Evolutionary conservation across 2,797 vertebrate species (phyloP), one percentile per base, ranked within the genome.

Genomic region (Strix occidentalis): DNA sequence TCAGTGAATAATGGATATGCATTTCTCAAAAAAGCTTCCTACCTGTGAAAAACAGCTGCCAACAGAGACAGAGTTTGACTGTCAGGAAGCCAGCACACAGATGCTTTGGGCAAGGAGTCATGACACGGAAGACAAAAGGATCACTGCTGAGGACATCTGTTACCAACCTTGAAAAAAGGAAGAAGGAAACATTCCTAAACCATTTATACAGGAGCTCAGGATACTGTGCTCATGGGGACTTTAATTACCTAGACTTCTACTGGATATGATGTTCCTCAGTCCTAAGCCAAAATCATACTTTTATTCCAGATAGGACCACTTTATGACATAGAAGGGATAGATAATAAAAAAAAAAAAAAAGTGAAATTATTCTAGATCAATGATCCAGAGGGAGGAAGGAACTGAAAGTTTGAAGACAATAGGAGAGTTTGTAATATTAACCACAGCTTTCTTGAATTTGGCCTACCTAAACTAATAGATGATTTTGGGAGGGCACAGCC

Each of bases 141-240:
- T 92, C 33, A 5, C 77, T 92, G 48, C 56, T 89, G 66, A 57
- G 57, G 57, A 82, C 89, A 93, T 94, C 78, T 97, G 92, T 80
- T 94, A 90, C 33, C 6, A 16, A 77, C 89, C 89, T 87, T 3
- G 2, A 81, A 50, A 81, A 93, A 88, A 77, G 17, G 58, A 87
- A 80, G 72, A 88, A 77, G 53, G 84, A 89, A 93, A 83, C 45
- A 61, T 87, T 91, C 71, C 57, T 91, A 45, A 85, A 75, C 24
- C 69, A 26, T 95, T 94, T 75, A 75, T 46, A 89, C 37, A 87
- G 89, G 51, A 93, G 84, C 26, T 66, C 24, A n/a, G 46, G 53
- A 88, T 90, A 57, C 76, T 53, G 37, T 82, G 71, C 56, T 95
- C 46, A 81, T 25, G 41, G 57, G 64, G 63, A 63, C 88, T 84